Evolutionary conservation across 2,797 vertebrate species (phyloP).

Genomic region (Triplophysa yarkandensis): DNA sequence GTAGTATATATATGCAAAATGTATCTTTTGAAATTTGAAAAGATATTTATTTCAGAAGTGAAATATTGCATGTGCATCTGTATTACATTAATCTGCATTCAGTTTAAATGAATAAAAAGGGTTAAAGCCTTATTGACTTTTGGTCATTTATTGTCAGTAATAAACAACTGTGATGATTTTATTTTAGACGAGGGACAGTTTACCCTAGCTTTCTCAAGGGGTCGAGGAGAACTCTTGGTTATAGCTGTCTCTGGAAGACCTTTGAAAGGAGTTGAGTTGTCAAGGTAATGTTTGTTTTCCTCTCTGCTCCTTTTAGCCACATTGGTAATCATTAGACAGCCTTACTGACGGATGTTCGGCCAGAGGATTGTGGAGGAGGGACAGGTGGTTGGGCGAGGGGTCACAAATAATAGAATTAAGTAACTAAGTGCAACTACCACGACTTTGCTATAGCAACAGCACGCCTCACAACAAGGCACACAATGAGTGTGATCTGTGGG

Average conservation of each 20-base stretch:
- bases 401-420: slow-evolving; percentile 59
- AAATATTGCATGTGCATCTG: slow-evolving; percentile 79
- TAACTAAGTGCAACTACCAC: slow-evolving; percentile 61
- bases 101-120: slow-evolving; percentile 77
- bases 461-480: slow-evolving; percentile 57
- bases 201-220: slow-evolving; percentile 23
- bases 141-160: not conserved
- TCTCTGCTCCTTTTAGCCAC: slow-evolving; percentile 47
- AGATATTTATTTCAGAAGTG: slow-evolving; percentile 61
- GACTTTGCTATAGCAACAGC: slow-evolving; percentile 60
- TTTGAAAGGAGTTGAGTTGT: slow-evolving; percentile 46
- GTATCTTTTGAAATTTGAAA: slow-evolving; percentile 61
- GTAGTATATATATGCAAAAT: slow-evolving; percentile 46
- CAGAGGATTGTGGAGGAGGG: slow-evolving; percentile 52
- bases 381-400: slow-evolving; percentile 54
- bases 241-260: slow-evolving; percentile 26
- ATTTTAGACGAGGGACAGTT: slow-evolving; percentile 35
- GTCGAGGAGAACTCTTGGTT: slow-evolving; percentile 21
- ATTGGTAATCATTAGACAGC: slow-evolving; percentile 63
- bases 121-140: slow-evolving; percentile 51
- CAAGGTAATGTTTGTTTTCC: slow-evolving; percentile 60
- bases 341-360: slow-evolving; percentile 49
- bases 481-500: slow-evolving; percentile 51
- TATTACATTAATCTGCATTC: slow-evolving; percentile 75
- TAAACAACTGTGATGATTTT: slow-evolving; percentile 2